These are phyloP conservation scores for Microcebus tavaratra DNA, from an alignment of 2,113 vertebrate species.

Conservation along the genomic window DNA sequence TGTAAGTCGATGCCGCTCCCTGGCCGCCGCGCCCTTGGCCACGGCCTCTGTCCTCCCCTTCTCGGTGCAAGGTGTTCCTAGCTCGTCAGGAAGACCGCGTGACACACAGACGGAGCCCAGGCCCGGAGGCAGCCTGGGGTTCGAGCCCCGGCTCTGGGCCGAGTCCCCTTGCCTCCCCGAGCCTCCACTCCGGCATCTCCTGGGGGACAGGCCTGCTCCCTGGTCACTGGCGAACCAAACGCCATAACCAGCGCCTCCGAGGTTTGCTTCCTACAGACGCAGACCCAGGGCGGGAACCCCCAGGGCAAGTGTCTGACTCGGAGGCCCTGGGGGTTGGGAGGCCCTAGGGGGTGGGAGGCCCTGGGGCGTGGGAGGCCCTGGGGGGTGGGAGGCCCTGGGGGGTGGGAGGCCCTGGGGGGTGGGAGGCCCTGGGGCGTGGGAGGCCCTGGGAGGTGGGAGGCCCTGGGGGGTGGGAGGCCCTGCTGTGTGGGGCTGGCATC, in stretches of 20 bases:
- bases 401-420: no score
- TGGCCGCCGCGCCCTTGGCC: not conserved
- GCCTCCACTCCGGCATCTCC: not conserved
- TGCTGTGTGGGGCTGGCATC: not conserved
- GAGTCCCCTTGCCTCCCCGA: not conserved
- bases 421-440: no score
- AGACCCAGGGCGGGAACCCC: not conserved
- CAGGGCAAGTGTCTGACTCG: not conserved
- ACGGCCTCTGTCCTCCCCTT: not conserved
- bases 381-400: no score
- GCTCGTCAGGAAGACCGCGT: not conserved
- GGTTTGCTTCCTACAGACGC: not conserved
- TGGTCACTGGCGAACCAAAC: accelerated
- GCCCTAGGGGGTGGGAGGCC: no score
- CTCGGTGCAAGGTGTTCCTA: not conserved
- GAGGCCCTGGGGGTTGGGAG: no score
- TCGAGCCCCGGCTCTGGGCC: not conserved
- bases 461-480: not conserved
- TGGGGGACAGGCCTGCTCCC: not conserved
- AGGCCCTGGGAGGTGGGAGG: no score
- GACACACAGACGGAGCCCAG: not conserved
- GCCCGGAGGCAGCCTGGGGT: not conserved
- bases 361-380: no score
- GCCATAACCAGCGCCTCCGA: not conserved
- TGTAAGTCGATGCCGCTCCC: constrained; percentile 65